phyloP scores from a whole-genome alignment of 1,140 invertebrate genomes.

The Brachionus plicatilis region DNA sequence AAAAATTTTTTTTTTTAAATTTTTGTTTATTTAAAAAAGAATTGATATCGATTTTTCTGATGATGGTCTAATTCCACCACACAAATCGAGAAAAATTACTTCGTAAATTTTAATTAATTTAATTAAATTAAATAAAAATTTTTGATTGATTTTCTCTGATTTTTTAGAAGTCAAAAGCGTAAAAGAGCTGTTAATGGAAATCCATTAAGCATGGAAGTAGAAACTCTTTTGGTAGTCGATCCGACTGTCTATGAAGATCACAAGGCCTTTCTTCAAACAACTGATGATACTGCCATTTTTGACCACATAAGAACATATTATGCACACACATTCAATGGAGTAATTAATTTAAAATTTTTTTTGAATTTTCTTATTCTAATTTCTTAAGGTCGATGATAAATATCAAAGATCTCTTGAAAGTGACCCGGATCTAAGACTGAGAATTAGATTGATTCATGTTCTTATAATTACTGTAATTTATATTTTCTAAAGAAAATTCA shows the following conservation, averaged over 20 bases:
- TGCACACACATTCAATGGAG: constrained; percentile 12
- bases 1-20: neutral
- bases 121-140: too few relatives aligned
- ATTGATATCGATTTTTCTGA: neutral
- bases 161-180: neutral
- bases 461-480: constrained; percentile 1
- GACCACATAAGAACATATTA: constrained; percentile 2
- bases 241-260: constrained; percentile 6
- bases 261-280: neutral
- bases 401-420: neutral
- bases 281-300: neutral
- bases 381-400: neutral
- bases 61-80: neutral
- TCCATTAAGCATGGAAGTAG: neutral
- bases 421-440: neutral
- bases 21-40: neutral
- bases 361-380: neutral
- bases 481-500: neutral
- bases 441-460: neutral
- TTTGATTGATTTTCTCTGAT: too few relatives aligned
- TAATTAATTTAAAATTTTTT: neutral
- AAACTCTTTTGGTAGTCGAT: constrained; percentile 1
- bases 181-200: constrained; percentile 16
- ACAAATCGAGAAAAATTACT: neutral
- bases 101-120: neutral